These are phyloP conservation scores for Trissolcus brochymenae DNA, from an alignment of 2,888 invertebrate species.

Conservation along the genomic window DNA sequence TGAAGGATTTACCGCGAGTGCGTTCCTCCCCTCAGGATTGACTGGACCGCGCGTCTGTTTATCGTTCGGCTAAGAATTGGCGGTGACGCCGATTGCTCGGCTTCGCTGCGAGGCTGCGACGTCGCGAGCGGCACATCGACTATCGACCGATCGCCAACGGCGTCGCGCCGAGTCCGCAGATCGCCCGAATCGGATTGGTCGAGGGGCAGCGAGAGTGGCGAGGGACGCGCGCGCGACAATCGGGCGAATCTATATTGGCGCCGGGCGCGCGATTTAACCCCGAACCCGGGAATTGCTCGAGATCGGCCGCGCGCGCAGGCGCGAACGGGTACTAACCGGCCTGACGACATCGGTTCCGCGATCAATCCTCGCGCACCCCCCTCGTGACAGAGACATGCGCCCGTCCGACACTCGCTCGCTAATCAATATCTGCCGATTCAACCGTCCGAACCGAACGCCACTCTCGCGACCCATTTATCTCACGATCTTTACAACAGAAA, in stretches of 20 bases:
- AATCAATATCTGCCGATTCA: not conserved
- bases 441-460: not conserved
- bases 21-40: slow-evolving; percentile 36
- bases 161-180: slow-evolving; percentile 45
- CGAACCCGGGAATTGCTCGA: slow-evolving; percentile 29
- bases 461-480: no score
- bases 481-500: not conserved
- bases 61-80: slow-evolving; percentile 9
- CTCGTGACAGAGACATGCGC: not conserved
- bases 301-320: slow-evolving; percentile 35
- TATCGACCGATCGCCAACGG: slow-evolving; percentile 57
- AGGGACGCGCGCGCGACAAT: slow-evolving; percentile 27
- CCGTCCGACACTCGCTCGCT: not conserved
- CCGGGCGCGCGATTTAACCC: slow-evolving; percentile 46
- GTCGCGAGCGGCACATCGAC: slow-evolving; percentile 51
- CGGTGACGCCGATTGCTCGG: not conserved
- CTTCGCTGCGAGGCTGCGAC: slow-evolving; percentile 11
- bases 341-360: slow-evolving; percentile 38
- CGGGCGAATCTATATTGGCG: slow-evolving; percentile 41
- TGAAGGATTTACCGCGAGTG: slow-evolving; percentile 38
- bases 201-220: slow-evolving; percentile 39
- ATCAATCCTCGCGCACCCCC: slow-evolving; percentile 13
- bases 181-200: slow-evolving; percentile 57
- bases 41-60: slow-evolving; percentile 31
- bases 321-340: slow-evolving; percentile 40